Percentiles rank a stretch among this genome's conserved stretches.
Conservation (phyloP, 2,113 vertebrate genomes). For the Hyaena hyaena region DNA sequence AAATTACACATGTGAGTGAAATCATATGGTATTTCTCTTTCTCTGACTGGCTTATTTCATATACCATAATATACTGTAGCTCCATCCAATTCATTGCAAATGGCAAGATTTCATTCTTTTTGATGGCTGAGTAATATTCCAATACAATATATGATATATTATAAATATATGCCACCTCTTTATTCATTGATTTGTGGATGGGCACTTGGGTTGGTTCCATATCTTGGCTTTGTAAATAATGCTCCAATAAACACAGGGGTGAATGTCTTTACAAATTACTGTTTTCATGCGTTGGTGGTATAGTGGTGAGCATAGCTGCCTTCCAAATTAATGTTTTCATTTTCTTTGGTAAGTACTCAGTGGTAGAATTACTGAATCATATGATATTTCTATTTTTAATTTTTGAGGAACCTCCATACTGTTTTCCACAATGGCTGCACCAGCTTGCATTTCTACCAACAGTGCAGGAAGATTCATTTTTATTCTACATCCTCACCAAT, state of each 20-base stretch:
- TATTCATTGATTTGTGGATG: not conserved
- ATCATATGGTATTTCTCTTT: not conserved
- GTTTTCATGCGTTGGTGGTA: conserved; percentile 82
- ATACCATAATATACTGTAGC: not conserved
- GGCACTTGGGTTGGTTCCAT: not conserved
- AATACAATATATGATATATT: too few relatives aligned
- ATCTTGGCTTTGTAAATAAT: not conserved
- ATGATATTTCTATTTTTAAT: not conserved
- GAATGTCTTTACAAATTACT: not conserved
- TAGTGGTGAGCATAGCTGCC: conserved; percentile 89
- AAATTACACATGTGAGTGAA: not conserved
- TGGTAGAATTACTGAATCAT: not conserved
- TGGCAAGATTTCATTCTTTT: not conserved
- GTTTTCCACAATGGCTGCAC: not conserved
- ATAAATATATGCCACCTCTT: not conserved
- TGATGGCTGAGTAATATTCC: not conserved
- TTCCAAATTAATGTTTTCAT: conserved; percentile 75
- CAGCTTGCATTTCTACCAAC: not conserved
- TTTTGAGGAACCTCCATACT: not conserved
- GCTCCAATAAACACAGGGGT: not conserved
- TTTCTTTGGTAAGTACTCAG: not conserved
- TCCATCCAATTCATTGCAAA: not conserved
- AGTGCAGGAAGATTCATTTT: not conserved
- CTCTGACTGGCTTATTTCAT: not conserved
- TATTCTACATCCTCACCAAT: not conserved